Percentiles rank a stretch among this genome's conserved stretches.
Evolutionary conservation across 2,113 vertebrate species (phyloP).

Genomic region (Tenebrosternarchus preto): DNA sequence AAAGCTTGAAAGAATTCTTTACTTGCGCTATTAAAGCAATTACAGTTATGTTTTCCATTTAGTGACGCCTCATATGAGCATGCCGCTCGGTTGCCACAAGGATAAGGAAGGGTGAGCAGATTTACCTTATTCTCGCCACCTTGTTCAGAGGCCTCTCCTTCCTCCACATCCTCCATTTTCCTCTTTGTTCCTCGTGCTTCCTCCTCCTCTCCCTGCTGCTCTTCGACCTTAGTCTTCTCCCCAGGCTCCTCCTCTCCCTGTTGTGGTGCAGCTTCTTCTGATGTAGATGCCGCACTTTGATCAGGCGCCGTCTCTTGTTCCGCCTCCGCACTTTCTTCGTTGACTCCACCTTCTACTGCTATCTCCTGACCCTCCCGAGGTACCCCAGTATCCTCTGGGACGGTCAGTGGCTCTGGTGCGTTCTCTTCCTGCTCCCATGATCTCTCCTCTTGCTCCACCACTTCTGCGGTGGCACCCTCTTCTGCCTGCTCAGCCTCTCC

Average conservation of each 20-base stretch:
- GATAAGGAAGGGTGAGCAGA: background rate
- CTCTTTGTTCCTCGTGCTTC: conserved; percentile 70
- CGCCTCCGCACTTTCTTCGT: background rate
- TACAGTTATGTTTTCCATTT: background rate
- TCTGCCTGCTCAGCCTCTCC: conserved; percentile 50
- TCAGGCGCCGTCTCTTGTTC: conserved; percentile 26
- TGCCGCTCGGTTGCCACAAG: background rate
- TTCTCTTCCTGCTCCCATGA: conserved; percentile 43
- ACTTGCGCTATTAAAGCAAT: background rate
- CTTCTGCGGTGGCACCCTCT: background rate
- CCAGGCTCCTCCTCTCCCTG: conserved; percentile 34
- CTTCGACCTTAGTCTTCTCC: background rate
- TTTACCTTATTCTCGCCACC: conserved; percentile 72
- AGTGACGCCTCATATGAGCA: background rate
- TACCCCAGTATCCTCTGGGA: conserved; percentile 21
- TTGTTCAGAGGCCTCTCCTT: conserved; percentile 56
- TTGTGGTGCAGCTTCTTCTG: conserved; percentile 21
- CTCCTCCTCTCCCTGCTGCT: background rate
- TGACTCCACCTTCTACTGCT: background rate
- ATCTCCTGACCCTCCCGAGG: conserved; percentile 50
- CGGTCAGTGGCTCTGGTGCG: conserved; percentile 5
- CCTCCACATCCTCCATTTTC: conserved; percentile 61
- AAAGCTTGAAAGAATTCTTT: background rate
- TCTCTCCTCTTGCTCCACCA: conserved; percentile 30
- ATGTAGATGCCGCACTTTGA: conserved; percentile 22